Conservation (phyloP, 2,888 invertebrate genomes). For the Rotaria magnacalcarata region DNA sequence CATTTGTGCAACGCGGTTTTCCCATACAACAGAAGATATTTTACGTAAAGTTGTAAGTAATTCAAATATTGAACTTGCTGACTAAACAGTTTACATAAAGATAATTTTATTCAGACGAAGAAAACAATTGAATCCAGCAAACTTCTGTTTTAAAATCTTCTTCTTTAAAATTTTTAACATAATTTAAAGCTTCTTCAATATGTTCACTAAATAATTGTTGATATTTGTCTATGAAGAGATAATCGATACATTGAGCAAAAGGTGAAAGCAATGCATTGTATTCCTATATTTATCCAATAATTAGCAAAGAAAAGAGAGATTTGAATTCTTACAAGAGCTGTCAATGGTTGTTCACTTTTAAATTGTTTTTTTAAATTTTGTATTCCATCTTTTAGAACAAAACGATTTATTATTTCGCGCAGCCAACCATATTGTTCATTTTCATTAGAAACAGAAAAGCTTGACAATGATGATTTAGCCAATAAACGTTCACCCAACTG, state of each 20-base stretch:
- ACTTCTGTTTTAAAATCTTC: constrained; percentile 61
- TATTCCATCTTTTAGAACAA: constrained; percentile 60
- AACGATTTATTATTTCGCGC: constrained; percentile 60
- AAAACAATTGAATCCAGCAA: constrained; percentile 36
- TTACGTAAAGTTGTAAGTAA: constrained; percentile 59
- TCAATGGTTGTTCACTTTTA: constrained; percentile 53
- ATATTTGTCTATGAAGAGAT: constrained; percentile 54
- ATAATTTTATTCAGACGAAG: constrained; percentile 38
- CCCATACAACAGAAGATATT: constrained; percentile 59
- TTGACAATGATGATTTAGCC: constrained; percentile 46
- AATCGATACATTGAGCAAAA: constrained; percentile 59
- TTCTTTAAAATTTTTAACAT: constrained; percentile 58
- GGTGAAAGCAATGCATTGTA: constrained; percentile 60
- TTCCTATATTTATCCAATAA: constrained; percentile 50
- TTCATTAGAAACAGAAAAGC: constrained; percentile 42
- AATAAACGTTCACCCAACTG: constrained; percentile 44
- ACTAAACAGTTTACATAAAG: constrained; percentile 50
- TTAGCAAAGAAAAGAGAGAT: neutral
- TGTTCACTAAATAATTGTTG: constrained; percentile 57
- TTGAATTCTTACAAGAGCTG: constrained; percentile 53
- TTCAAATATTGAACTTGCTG: constrained; percentile 58
- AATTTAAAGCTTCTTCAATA: constrained; percentile 57
- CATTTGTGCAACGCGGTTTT: constrained; percentile 56
- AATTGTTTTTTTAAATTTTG: constrained; percentile 55
- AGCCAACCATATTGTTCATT: constrained; percentile 60